Conservation (phyloP, 2,888 invertebrate genomes). For the Netelia virgata region DNA sequence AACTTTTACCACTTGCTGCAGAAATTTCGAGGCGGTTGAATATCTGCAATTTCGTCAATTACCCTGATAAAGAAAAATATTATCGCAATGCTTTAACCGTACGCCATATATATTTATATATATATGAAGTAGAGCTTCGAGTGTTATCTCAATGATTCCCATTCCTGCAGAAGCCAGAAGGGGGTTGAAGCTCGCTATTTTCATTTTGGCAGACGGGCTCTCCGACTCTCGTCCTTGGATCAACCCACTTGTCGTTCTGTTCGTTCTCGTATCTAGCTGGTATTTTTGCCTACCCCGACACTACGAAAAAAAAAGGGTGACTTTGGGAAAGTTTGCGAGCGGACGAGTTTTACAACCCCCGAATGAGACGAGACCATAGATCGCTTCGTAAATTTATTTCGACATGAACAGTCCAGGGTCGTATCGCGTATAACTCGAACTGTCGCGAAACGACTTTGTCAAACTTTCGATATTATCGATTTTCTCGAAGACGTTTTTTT, state of each 20-base stretch:
- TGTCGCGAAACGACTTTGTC: too few species aligned
- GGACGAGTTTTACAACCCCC: not conserved
- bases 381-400: too few species aligned
- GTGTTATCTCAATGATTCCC: constrained; percentile 66
- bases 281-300: constrained; percentile 2
- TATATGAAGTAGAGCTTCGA: constrained; percentile 29
- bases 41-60: constrained; percentile 65
- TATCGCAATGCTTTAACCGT: constrained; percentile 52
- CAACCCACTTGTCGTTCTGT: constrained; percentile 60
- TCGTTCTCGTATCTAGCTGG: not conserved
- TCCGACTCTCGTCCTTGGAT: constrained; percentile 20
- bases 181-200: constrained; percentile 43
- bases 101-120: not conserved
- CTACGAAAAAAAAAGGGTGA: not conserved
- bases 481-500: not conserved
- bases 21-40: constrained; percentile 21
- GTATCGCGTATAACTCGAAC: too few species aligned
- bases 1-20: constrained; percentile 38
- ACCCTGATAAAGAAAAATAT: constrained; percentile 66
- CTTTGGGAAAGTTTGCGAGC: not conserved
- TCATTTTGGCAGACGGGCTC: constrained; percentile 62
- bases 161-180: constrained; percentile 12
- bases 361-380: too few species aligned
- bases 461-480: too few species aligned
- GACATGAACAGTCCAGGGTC: too few species aligned